Conservation (phyloP, 2,888 invertebrate species). For the Iselma pallidipennis region DNA sequence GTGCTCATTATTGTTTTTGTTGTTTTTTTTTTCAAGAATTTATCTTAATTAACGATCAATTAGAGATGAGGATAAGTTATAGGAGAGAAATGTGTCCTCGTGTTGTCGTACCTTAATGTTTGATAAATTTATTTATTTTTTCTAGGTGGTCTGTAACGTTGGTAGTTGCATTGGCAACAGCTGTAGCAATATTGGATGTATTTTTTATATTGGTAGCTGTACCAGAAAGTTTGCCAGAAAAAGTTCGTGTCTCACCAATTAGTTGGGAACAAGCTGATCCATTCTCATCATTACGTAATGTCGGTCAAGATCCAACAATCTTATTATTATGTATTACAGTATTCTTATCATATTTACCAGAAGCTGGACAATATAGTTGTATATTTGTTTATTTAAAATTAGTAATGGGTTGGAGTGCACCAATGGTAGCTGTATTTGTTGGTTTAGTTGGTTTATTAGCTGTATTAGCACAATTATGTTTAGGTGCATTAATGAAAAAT, state of each 20-base stretch:
- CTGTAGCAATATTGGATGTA: slow-evolving; percentile 94
- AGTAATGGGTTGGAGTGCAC: slow-evolving; percentile 92
- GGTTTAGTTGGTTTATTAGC: slow-evolving; percentile 96
- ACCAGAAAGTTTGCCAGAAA: slow-evolving; percentile 97
- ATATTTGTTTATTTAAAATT: slow-evolving; percentile 98
- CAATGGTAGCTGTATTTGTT: slow-evolving; percentile 97
- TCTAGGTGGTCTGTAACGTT: slow-evolving; percentile 67
- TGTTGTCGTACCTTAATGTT: too few species aligned
- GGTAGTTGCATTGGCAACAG: slow-evolving; percentile 94
- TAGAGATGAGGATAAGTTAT: too few species aligned
- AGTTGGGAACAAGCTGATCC: slow-evolving; percentile 99
- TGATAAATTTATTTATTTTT: slow-evolving; percentile 19
- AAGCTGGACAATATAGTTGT: slow-evolving; percentile 98
- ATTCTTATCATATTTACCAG: slow-evolving; percentile 96
- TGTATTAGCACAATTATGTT: slow-evolving; percentile 90
- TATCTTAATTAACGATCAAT: too few species aligned
- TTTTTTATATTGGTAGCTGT: slow-evolving; percentile 98
- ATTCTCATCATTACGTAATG: slow-evolving; percentile 88
- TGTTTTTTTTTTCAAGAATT: too few species aligned
- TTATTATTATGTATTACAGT: slow-evolving; percentile 96
- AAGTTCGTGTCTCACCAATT: slow-evolving; percentile 77
- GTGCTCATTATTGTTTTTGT: too few species aligned
- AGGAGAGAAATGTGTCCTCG: too few species aligned
- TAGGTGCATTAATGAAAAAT: slow-evolving; percentile 68
- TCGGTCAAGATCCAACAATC: slow-evolving; percentile 94